Conservation (phyloP, 2,888 invertebrate species). For the Formica aserva region DNA sequence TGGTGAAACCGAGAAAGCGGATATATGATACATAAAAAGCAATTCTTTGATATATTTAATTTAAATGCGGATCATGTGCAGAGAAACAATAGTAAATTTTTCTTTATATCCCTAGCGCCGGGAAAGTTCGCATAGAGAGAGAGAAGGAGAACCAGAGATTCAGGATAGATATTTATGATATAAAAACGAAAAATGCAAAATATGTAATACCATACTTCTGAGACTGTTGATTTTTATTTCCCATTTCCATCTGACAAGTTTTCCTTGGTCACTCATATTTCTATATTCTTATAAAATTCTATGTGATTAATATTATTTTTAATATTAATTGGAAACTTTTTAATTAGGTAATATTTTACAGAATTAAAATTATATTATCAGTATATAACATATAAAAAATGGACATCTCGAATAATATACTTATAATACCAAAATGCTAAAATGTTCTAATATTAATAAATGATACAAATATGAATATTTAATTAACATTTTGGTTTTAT, state of each 20-base stretch:
- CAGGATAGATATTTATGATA: constrained; percentile 55
- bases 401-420: not conserved
- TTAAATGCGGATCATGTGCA: constrained; percentile 22
- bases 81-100: constrained; percentile 38
- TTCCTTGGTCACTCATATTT: not conserved
- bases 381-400: constrained; percentile 12
- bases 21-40: constrained; percentile 22
- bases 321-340: not conserved
- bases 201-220: constrained; percentile 18
- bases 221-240: constrained; percentile 21
- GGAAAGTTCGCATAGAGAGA: constrained; percentile 40
- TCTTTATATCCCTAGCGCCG: constrained; percentile 44
- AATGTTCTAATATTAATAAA: constrained; percentile 1
- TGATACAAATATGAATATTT: constrained; percentile 1
- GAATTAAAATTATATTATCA: constrained; percentile 7
- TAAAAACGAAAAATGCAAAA: constrained; percentile 46
- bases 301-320: not conserved
- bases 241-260: not conserved
- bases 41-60: constrained; percentile 31
- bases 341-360: constrained; percentile 10
- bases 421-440: not conserved
- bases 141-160: constrained; percentile 29
- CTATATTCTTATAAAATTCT: not conserved
- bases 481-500: not conserved
- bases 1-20: constrained; percentile 24